Conservation (phyloP, 2,888 invertebrate genomes). For the Orchestes rusci region DNA sequence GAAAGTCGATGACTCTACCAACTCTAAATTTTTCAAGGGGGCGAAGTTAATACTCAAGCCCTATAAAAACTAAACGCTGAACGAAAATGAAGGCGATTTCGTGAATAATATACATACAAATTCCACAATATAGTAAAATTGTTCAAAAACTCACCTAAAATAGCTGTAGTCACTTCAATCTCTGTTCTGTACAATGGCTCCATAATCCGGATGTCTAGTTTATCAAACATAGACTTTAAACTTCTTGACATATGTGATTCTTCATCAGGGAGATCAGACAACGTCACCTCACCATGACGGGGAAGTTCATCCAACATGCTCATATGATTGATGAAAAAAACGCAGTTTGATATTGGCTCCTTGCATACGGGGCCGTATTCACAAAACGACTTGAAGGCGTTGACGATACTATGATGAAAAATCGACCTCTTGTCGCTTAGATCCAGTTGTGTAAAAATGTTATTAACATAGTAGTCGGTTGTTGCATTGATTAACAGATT, state of each 20-base stretch:
- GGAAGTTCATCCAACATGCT: constrained; percentile 43
- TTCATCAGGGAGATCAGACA: constrained; percentile 27
- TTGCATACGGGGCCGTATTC: constrained; percentile 91
- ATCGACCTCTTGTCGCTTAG: constrained; percentile 51
- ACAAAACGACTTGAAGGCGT: constrained; percentile 78
- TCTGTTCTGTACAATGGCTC: constrained; percentile 74
- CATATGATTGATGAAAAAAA: constrained; percentile 86
- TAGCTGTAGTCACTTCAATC: constrained; percentile 39
- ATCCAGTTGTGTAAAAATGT: constrained; percentile 46
- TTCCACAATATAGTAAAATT: no score
- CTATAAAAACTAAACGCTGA: no score
- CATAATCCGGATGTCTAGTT: constrained; percentile 82
- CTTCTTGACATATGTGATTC: constrained; percentile 46
- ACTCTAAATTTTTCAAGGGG: no score
- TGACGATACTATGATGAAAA: constrained; percentile 73
- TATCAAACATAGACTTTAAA: constrained; percentile 81
- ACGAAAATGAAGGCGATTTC: no score
- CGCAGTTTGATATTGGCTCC: constrained; percentile 94
- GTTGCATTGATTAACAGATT: constrained; percentile 84
- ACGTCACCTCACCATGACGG: constrained; percentile 43
- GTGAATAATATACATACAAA: no score
- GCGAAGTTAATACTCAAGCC: no score
- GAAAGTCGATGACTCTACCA: no score
- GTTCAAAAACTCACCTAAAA: constrained; percentile 31
- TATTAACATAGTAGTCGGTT: constrained; percentile 55